Evolutionary conservation across 2,113 vertebrate species (phyloP).

Genomic region (Myxocyprinus asiaticus): DNA sequence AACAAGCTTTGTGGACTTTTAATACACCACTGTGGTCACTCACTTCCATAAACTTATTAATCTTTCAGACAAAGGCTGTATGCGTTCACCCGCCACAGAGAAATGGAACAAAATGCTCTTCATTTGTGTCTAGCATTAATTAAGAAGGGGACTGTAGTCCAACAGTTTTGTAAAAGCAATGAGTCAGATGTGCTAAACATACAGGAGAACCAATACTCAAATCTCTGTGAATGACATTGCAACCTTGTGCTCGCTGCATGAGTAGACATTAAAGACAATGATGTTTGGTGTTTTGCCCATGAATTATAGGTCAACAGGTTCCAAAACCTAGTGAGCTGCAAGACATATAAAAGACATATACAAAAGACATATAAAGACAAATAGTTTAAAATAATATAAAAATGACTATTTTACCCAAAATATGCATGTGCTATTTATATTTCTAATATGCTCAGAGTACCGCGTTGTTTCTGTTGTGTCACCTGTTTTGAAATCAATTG

Average conservation of each 20-base stretch:
- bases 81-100: conserved; percentile 56
- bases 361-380: too few relatives aligned
- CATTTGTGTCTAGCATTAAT: conserved; percentile 68
- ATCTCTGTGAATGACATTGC: conserved; percentile 29
- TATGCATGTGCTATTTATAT: too few relatives aligned
- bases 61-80: conserved; percentile 58
- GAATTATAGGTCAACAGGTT: too few relatives aligned
- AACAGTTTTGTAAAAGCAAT: conserved; percentile 68
- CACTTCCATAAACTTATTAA: conserved; percentile 58
- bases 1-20: conserved; percentile 58
- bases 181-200: conserved; percentile 61
- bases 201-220: conserved; percentile 38
- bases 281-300: neutral
- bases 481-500: too few relatives aligned
- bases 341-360: too few relatives aligned
- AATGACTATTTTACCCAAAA: too few relatives aligned
- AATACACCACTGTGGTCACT: conserved; percentile 52
- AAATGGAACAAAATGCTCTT: conserved; percentile 52
- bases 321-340: too few relatives aligned
- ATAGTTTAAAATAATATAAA: too few relatives aligned
- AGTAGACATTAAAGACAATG: conserved; percentile 20
- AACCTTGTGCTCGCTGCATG: neutral
- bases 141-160: conserved; percentile 62
- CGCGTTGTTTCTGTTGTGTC: too few relatives aligned
- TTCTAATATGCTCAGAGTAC: too few relatives aligned